These are phyloP conservation scores for Solea solea DNA, from an alignment of 2,113 vertebrate genomes.

Conservation along the genomic window DNA sequence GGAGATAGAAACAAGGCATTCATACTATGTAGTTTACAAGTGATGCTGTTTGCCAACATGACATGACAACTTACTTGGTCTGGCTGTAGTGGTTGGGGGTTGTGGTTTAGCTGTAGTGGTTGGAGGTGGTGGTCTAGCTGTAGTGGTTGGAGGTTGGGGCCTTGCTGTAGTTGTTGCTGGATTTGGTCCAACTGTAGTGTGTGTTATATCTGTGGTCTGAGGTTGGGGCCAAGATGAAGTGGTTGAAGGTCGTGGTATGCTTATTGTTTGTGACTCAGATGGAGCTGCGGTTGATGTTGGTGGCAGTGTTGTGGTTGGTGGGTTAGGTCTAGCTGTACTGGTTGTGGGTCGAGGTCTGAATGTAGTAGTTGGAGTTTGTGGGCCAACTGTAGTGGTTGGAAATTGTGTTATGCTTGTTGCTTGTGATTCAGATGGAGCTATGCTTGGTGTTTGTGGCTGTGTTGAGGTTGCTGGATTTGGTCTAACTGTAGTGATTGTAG, in stretches of 20 bases:
- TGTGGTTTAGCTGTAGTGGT: constrained; percentile 1
- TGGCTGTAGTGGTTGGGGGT: neutral
- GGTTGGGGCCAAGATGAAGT: neutral
- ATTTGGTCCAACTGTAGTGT: neutral
- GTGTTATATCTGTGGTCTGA: neutral
- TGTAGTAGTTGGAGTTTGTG: neutral
- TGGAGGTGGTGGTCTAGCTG: neutral
- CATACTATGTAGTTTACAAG: neutral
- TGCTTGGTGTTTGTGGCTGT: neutral
- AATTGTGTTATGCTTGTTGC: neutral
- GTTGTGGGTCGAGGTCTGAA: neutral
- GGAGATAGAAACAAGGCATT: constrained; percentile 3
- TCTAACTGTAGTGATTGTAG: neutral
- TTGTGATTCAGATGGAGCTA: neutral
- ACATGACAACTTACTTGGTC: neutral
- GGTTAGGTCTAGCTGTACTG: neutral
- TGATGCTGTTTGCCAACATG: neutral
- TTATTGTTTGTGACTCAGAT: neutral
- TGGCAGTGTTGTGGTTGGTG: neutral
- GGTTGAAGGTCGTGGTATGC: neutral
- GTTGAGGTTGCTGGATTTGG: neutral
- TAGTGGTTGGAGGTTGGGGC: neutral
- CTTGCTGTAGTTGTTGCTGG: neutral
- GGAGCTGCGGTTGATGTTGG: no score
- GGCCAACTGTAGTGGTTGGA: neutral